Conservation (phyloP, 1,140 invertebrate genomes). For the Papilio aristodemus region DNA sequence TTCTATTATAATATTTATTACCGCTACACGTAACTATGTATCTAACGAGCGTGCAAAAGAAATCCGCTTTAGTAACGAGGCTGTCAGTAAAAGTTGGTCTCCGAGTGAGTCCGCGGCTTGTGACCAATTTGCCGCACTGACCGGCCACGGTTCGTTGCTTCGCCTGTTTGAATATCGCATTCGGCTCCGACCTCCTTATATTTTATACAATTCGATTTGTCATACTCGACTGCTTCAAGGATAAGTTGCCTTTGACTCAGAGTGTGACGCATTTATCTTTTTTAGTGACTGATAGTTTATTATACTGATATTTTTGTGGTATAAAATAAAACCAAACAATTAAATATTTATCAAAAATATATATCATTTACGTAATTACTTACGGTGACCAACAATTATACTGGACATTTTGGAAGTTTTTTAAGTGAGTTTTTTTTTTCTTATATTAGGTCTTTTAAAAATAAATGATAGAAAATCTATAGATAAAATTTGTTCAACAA, state of each 20-base stretch:
- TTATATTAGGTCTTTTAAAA: not conserved
- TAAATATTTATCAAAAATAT: too few relatives aligned
- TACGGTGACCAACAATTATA: too few relatives aligned
- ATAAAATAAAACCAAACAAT: too few relatives aligned
- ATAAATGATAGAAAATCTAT: not conserved
- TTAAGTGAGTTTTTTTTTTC: too few relatives aligned
- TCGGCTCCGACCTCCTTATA: constrained; percentile 35
- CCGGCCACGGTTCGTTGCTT: constrained; percentile 47
- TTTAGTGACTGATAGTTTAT: not conserved
- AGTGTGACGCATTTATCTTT: constrained; percentile 19
- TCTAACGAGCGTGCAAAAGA: constrained; percentile 20
- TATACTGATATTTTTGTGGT: too few relatives aligned
- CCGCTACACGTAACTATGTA: not conserved
- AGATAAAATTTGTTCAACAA: not conserved
- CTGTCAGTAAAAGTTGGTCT: not conserved
- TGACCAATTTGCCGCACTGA: constrained; percentile 37
- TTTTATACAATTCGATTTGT: constrained; percentile 43
- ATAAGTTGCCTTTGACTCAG: constrained; percentile 8
- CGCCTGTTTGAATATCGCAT: constrained; percentile 52
- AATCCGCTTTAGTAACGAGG: constrained; percentile 29
- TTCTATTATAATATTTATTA: not conserved
- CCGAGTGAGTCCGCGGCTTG: constrained; percentile 8
- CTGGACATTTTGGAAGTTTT: too few relatives aligned
- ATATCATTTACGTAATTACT: too few relatives aligned
- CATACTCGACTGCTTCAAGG: constrained; percentile 14